These are phyloP conservation scores for Neogale vison DNA, from an alignment of 2,113 vertebrate genomes.

Conservation along the genomic window DNA sequence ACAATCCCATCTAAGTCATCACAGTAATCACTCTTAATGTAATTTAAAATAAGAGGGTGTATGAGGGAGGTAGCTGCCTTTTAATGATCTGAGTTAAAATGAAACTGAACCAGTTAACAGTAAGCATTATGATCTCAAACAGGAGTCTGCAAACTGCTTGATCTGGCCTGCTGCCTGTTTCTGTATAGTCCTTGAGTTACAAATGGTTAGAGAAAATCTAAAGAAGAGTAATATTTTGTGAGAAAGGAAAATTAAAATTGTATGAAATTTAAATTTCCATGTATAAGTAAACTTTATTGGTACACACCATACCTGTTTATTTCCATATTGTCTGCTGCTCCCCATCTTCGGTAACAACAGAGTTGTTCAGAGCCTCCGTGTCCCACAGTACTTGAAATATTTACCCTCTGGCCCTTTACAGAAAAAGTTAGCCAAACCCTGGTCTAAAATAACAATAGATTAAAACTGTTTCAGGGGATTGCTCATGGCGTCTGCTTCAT, in stretches of 20 bases:
- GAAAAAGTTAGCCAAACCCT: background rate
- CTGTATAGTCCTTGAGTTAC: background rate
- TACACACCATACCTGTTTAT: background rate
- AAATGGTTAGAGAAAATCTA: background rate
- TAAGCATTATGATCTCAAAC: background rate
- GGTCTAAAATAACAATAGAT: background rate
- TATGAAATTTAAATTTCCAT: background rate
- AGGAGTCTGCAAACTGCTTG: background rate
- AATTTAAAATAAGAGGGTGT: background rate
- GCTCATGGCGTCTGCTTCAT: background rate
- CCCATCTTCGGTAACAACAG: background rate
- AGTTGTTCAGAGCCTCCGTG: background rate
- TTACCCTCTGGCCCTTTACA: background rate
- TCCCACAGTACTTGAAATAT: background rate
- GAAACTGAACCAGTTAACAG: background rate
- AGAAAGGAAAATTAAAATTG: background rate
- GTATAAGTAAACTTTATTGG: slow-evolving; percentile 24
- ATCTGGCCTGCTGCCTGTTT: slow-evolving; percentile 11
- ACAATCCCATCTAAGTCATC: background rate
- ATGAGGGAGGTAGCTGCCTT: background rate
- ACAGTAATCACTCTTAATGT: background rate
- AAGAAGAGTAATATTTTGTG: slow-evolving; percentile 10
- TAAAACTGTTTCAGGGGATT: background rate
- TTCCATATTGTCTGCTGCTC: background rate
- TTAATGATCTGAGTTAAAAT: background rate